Percentiles rank a stretch among this genome's conserved stretches.
Conservation (phyloP, 2,888 invertebrate species). For the Apotomis turbidana region DNA sequence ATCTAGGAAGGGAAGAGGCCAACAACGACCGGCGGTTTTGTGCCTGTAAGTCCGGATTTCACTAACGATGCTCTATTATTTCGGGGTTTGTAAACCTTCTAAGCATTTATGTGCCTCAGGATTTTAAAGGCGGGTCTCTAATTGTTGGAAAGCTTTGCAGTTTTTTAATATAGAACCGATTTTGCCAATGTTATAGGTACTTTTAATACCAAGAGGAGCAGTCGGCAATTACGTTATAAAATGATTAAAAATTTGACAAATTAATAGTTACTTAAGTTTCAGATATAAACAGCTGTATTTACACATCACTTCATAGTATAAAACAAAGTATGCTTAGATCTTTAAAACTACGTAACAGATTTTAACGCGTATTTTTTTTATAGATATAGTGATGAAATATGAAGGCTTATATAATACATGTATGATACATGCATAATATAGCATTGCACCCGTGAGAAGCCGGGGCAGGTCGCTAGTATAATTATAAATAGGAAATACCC, state of each 20-base stretch:
- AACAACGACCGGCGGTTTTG: constrained; percentile 73
- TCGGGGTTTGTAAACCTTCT: constrained; percentile 43
- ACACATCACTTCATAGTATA: too few species aligned
- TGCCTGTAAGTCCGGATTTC: constrained; percentile 63
- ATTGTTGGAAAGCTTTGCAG: constrained; percentile 23
- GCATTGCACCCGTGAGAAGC: too few species aligned
- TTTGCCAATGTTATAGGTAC: neutral
- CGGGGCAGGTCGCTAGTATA: too few species aligned
- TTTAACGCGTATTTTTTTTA: too few species aligned
- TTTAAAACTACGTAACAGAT: too few species aligned
- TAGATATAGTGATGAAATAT: too few species aligned
- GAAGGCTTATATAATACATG: too few species aligned
- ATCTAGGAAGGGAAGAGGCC: constrained; percentile 71
- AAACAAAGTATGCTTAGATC: too few species aligned
- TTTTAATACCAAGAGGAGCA: neutral
- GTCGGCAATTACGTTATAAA: neutral
- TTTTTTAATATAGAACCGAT: constrained; percentile 7
- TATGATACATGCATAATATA: too few species aligned
- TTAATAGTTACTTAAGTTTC: too few species aligned
- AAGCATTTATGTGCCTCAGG: constrained; percentile 50
- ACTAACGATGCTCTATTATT: constrained; percentile 46
- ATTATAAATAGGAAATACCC: neutral
- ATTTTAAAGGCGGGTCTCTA: constrained; percentile 21
- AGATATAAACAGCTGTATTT: too few species aligned
- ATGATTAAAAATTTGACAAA: too few species aligned